Evolutionary conservation across 2,797 vertebrate genomes (phyloP).

Genomic region (Propithecus perrieri): DNA sequence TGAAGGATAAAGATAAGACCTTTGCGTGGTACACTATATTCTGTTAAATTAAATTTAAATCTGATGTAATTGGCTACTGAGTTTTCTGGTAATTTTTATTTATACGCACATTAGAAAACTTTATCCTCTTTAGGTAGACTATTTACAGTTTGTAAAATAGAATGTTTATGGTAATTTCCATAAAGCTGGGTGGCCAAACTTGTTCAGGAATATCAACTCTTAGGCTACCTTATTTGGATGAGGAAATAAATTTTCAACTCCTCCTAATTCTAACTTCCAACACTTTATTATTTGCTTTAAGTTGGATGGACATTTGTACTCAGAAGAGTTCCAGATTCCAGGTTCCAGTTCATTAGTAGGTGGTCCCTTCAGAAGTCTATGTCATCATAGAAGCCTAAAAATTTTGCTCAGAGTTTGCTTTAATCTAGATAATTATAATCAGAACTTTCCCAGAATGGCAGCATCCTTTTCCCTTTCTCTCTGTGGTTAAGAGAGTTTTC

Average conservation of each 20-base stretch:
- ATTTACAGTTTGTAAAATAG: constrained; percentile 22
- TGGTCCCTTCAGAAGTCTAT: neutral
- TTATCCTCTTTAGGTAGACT: neutral
- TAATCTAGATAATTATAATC: constrained; percentile 24
- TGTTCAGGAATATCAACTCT: constrained; percentile 23
- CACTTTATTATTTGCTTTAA: constrained; percentile 32
- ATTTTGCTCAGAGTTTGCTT: constrained; percentile 38
- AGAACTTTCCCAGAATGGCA: neutral
- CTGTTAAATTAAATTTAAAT: constrained; percentile 49
- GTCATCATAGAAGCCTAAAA: neutral
- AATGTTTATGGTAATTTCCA: constrained; percentile 9
- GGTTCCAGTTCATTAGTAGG: neutral
- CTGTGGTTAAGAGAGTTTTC: constrained; percentile 9
- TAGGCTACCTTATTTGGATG: constrained; percentile 51
- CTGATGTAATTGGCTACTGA: neutral
- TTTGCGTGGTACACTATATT: neutral
- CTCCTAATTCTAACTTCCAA: neutral
- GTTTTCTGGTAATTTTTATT: constrained; percentile 40
- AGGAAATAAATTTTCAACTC: neutral
- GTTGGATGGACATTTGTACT: neutral
- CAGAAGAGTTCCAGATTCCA: neutral
- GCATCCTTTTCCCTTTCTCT: neutral
- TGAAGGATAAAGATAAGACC: constrained; percentile 5
- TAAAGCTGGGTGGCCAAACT: constrained; percentile 11
- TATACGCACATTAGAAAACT: constrained; percentile 13